Base-by-base conservation (phyloP, 1,140 invertebrate species). In the Drosophila biarmipes region DNA sequence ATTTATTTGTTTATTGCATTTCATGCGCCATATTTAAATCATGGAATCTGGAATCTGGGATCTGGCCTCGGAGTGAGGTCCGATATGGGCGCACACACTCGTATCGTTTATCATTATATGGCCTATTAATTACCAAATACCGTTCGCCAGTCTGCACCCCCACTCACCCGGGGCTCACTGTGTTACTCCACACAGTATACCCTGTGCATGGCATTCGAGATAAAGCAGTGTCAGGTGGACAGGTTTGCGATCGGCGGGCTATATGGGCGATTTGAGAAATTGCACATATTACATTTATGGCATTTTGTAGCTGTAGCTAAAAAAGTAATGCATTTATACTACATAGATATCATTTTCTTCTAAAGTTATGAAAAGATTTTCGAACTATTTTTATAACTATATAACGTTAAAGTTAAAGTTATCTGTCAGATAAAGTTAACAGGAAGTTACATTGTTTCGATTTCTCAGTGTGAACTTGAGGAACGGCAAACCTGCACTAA, bases 81-180 rank as follows among this genome's bases (percentile, higher is more conserved):
- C 8, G 40, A 63, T 54, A 73, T 38, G 48, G 49, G 21, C 29
- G n/a, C 31, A 19, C 31, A 45, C 49, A 48, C 52, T 51, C 53
- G 45, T 67, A 86, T 86, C 78, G 74, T 81, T 87, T 69, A 67
- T 69, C 82, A 87, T 87, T 87, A 86, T 86, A 86, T 87, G 82
- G 82, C 82, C 82, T 86, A 87, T 86, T 86, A 86, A 86, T 86
- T 86, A 86, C 82, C 82, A 87, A 87, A 87, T 81, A 78, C 78
- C 71, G 68, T 78, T 84, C 59, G 80, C 75, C 80, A 77, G 77
- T 84, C 52, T 42, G 53, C 72, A 59, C 35, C 57, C 42, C 31
- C n/a, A 37, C 51, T 37, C 40, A 35, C 42, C 37, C 43, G 48
- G 46, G 42, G 43, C 11, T 17, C 48, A 37, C 63, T 73, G 68